Percentiles rank a stretch among this genome's conserved stretches.
phyloP scores from a whole-genome alignment of 2,113 vertebrate species.

The Hippocampus comes region DNA sequence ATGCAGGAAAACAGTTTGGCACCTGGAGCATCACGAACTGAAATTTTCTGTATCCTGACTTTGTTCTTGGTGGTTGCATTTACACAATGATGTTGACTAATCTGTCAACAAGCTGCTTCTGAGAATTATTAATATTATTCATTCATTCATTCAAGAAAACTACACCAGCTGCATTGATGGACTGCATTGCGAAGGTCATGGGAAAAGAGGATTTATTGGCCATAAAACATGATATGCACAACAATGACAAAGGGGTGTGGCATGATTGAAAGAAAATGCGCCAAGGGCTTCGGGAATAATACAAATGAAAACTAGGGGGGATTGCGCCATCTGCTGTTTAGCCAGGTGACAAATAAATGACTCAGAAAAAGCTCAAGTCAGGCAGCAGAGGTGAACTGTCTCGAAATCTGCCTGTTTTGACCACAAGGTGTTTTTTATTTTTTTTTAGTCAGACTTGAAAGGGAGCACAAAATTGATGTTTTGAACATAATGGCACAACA shows the following conservation, averaged over 20 bases:
- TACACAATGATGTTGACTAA: not conserved
- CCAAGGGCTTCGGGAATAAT: not conserved
- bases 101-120: not conserved
- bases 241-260: not conserved
- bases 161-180: not conserved
- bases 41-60: not conserved
- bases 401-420: not conserved
- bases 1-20: too few relatives aligned
- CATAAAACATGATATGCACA: not conserved
- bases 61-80: not conserved
- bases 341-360: not conserved
- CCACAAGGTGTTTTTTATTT: not conserved
- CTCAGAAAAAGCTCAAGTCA: not conserved
- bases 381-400: not conserved
- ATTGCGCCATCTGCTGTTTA: conserved; percentile 31
- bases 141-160: not conserved
- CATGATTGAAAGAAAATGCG: conserved; percentile 15
- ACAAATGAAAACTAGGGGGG: not conserved
- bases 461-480: not conserved
- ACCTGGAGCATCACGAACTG: not conserved
- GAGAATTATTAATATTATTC: not conserved
- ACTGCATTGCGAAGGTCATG: not conserved
- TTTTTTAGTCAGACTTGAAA: not conserved
- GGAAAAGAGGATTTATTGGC: not conserved
- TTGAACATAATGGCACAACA: not conserved